phyloP scores from a whole-genome alignment of 2,888 invertebrate species.

The Molanna angustata region DNA sequence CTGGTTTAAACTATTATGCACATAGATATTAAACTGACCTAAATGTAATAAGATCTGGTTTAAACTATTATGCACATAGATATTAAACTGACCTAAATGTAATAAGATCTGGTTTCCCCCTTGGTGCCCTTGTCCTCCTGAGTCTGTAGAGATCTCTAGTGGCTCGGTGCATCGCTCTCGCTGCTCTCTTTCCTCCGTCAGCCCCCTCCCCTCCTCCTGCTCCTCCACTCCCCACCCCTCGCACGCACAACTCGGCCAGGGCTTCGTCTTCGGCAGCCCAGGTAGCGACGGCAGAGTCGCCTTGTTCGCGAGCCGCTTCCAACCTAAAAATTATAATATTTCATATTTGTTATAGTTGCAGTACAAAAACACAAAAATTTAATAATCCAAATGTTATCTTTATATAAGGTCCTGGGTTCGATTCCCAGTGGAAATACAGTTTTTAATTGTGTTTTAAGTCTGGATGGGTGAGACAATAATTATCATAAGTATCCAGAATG shows the following conservation, averaged over 20 bases:
- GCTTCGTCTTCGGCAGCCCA: conserved; percentile 88
- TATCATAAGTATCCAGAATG: no score
- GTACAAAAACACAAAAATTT: no score
- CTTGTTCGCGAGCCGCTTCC: conserved; percentile 80
- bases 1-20: no score
- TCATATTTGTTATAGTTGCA: no score
- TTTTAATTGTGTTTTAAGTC: no score
- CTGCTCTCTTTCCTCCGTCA: conserved; percentile 63
- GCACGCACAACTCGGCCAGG: conserved; percentile 58
- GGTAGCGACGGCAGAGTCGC: conserved; percentile 77
- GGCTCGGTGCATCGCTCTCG: conserved; percentile 81
- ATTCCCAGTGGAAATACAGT: no score
- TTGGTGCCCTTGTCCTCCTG: conserved; percentile 81
- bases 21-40: no score
- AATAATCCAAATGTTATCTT: no score
- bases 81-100: conserved; percentile 72
- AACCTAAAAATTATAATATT: conserved; percentile 61
- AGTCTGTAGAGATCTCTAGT: conserved; percentile 90
- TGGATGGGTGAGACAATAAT: no score
- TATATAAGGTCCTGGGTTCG: no score
- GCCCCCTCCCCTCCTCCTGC: conserved; percentile 55
- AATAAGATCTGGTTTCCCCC: conserved; percentile 85
- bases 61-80: no score
- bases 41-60: no score
- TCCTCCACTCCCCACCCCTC: conserved; percentile 50